phyloP scores from a whole-genome alignment of 1,140 invertebrate genomes.

The Caerostris darwini region DNA sequence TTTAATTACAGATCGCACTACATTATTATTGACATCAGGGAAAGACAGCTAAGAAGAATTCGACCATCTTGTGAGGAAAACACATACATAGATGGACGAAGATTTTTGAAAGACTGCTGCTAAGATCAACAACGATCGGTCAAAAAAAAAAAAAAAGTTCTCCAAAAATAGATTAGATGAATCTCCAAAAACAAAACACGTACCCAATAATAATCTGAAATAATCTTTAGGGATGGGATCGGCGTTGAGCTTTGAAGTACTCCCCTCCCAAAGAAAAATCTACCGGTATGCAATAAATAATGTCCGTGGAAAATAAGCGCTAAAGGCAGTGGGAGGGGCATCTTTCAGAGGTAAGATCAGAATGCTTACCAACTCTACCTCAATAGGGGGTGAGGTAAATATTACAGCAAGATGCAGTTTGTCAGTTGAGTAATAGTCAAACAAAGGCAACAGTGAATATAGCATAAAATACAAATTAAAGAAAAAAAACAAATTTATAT shows the following conservation, averaged over 20 bases:
- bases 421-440: too few relatives aligned
- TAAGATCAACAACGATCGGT: constrained; percentile 20
- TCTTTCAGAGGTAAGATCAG: constrained; percentile 46
- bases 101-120: neutral
- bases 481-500: too few relatives aligned
- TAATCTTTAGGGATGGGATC: constrained; percentile 25
- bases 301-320: constrained; percentile 35
- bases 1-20: neutral
- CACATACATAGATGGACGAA: neutral
- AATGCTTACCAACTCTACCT: neutral
- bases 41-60: neutral
- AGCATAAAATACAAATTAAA: too few relatives aligned
- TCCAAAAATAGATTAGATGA: neutral
- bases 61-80: neutral
- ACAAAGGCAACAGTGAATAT: too few relatives aligned
- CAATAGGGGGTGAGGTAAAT: neutral
- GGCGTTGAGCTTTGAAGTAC: constrained; percentile 56
- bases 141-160: neutral
- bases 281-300: constrained; percentile 49
- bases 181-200: constrained; percentile 30
- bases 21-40: neutral
- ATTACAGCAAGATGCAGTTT: too few relatives aligned
- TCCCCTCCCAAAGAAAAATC: constrained; percentile 55
- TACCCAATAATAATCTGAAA: constrained; percentile 46
- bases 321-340: constrained; percentile 56